These are phyloP conservation scores for Aspidiotus destructor DNA, from an alignment of 2,888 invertebrate species.

Conservation along the genomic window DNA sequence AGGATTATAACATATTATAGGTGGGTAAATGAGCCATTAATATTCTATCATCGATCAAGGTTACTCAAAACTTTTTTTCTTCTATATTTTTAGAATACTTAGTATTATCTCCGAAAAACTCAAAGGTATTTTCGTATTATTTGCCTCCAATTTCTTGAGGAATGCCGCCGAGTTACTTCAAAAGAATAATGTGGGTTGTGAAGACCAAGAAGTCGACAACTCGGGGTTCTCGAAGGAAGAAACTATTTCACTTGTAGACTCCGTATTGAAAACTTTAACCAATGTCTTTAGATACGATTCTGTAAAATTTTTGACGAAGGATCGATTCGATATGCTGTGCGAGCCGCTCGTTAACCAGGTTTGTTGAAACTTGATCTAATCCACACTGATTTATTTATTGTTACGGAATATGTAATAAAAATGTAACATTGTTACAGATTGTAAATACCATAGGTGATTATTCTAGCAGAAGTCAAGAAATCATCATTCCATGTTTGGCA, in stretches of 20 bases:
- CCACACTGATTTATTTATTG: not conserved
- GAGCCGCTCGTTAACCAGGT: slow-evolving; percentile 80
- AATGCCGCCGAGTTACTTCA: slow-evolving; percentile 67
- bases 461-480: slow-evolving; percentile 49
- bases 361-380: slow-evolving; percentile 16
- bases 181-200: slow-evolving; percentile 55
- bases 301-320: slow-evolving; percentile 72
- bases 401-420: no score
- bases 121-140: slow-evolving; percentile 80
- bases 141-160: slow-evolving; percentile 73
- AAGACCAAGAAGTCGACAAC: slow-evolving; percentile 36
- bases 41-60: not conserved
- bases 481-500: slow-evolving; percentile 68
- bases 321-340: slow-evolving; percentile 73
- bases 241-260: slow-evolving; percentile 52
- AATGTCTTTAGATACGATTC: slow-evolving; percentile 73
- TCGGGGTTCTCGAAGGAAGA: slow-evolving; percentile 15
- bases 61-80: slow-evolving; percentile 24
- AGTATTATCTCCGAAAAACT: slow-evolving; percentile 67
- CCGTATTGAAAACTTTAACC: slow-evolving; percentile 63
- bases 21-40: slow-evolving; percentile 41
- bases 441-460: slow-evolving; percentile 61
- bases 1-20: slow-evolving; percentile 67
- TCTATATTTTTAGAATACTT: slow-evolving; percentile 51
- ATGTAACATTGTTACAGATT: slow-evolving; percentile 41